Base-by-base conservation (phyloP, 2,797 vertebrate species). In the Merluccius polli region DNA sequence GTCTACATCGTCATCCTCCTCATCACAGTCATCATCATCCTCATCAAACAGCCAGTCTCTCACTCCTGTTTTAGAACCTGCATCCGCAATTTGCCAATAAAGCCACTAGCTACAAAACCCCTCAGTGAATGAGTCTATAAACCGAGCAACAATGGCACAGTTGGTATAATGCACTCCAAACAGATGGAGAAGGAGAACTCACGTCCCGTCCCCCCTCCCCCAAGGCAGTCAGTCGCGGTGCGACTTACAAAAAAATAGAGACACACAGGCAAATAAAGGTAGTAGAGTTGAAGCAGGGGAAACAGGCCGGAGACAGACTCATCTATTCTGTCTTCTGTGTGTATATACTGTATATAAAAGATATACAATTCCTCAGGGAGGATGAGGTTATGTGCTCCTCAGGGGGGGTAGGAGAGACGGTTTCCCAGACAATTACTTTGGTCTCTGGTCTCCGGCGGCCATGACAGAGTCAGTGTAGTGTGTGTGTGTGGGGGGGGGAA, bases 381-480 rank as follows among this genome's bases (percentile, higher is more conserved):
- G 52, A 59, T 24, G 44, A 48, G 44, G 44, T 48, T 48, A 48
- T 48, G 52, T n/a, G 52, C 76, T 77, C 72, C 73, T 73, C 9
- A n/a, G 75, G 75, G 78, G 74, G 77, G 52, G 15, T 1, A 7
- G 52, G 52, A 78, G 74, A 15, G 77, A 76, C 76, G 72, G 82
- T 32, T 63, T 82, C 84, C 79, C 74, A 75, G 35, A 84, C 85
- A 84, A 89, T 91, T 82, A 88, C 83, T 74, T 32, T 63, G 74
- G 77, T 86, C 70, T 81, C 82, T 77, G 81, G 78, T 84, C 82
- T 82, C 48, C 75, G 27, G 65, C 65, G 48, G 75, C 52, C 52
- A 59, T 59, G 52, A 24, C 52, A 59, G 48, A 52, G 52, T 18
- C 44, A 24, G 52, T 59, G n/a, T 59, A 24, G 52, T n/a, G 52